Evolutionary conservation across 2,888 invertebrate genomes (phyloP), one percentile per base, ranked within the genome.

Genomic region (Pseudococcus longispinus): DNA sequence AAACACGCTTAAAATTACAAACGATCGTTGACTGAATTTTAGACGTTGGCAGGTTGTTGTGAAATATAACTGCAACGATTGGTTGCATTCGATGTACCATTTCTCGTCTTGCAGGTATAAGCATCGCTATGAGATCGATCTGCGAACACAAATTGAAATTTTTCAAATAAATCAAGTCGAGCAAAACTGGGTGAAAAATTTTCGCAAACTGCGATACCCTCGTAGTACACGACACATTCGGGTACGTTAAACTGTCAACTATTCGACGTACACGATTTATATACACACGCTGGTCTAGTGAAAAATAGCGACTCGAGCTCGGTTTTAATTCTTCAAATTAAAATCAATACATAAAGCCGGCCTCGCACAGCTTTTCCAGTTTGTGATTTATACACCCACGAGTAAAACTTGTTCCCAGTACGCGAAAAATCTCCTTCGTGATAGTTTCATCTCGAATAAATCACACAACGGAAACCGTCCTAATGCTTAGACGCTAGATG

Each of bases 61-160:
- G 84, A 84, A 26, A 84, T 84, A 13, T 60, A 84, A 60, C 84
- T 84, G 23, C 84, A 84, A 84, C 84, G 84, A 84, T 84, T 84
- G 18, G 20, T 37, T 2, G 84, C 65, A 84, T 42, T 84, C 23
- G 84, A 84, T 60, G 32, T 55, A 60, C 23, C 13, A 37, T 84
- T 84, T 37, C 88, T 26, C 88, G 88, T 87, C 88, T 86, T 89
- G 87, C 88, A 89, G 88, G 88, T 89, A 51, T 89, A 92, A 89
- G 93, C 93, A 90, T 93, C 93, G 89, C 93, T 93, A 89, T 92
- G 92, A 84, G 93, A 93, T 90, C 93, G 92, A 90, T 93, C 93
- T 93, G 90, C 87, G 91, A 91, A 82, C 86, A 88, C 85, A 88
- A 55, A 83, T 84, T 29, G 51, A 87, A 85, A 20, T 32, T 37